Base-by-base conservation (phyloP, 2,797 vertebrate species). In the Limnodromus scolopaceus region DNA sequence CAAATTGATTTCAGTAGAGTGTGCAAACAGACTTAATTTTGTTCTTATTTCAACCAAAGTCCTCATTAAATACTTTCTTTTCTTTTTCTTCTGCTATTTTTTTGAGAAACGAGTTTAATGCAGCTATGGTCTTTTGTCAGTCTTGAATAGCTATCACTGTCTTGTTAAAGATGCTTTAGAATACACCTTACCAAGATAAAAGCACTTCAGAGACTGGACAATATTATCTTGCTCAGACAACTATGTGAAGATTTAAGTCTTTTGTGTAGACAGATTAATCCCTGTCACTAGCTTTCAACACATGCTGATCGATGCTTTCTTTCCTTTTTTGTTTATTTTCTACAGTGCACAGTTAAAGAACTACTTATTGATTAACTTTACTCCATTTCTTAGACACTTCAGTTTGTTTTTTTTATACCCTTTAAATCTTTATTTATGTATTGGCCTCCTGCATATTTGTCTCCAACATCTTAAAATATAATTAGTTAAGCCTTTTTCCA, bases 181-280 rank as follows among this genome's bases (percentile, higher is more conserved):
- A 79, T 51, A 69, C 2, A 5, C 49, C 55, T 87, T 72, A 58
- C 49, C 55, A 84, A 91, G 63, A 84, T 48, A 92, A 87, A 92
- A 80, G 32, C 68, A 87, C 53, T 78, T 85, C 75, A 83, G 71
- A 87, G 28, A 53, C 23, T 10, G 36, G 75, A 85, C 48, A 93
- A 84, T 77, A 85, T 80, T 78, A 91, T 74, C 81, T 77, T 85
- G 28, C 75, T 77, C 39, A 60, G 89, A 93, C 25, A 80, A 85
- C 46, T 85, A 23, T 32, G 66, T 57, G 74, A 84, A 91, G 81
- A 82, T 94, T 87, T 83, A 87, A 75, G 68, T 87, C 81, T 84
- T 87, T 85, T 89, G 38, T 68, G 43, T 11, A 87, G 68, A 46
- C 48, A 84, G 43, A 89, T 81, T 92, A 95, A 93, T 89, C 65